phyloP scores from a whole-genome alignment of 1,140 invertebrate genomes.

The Neodiprion pinetum region DNA sequence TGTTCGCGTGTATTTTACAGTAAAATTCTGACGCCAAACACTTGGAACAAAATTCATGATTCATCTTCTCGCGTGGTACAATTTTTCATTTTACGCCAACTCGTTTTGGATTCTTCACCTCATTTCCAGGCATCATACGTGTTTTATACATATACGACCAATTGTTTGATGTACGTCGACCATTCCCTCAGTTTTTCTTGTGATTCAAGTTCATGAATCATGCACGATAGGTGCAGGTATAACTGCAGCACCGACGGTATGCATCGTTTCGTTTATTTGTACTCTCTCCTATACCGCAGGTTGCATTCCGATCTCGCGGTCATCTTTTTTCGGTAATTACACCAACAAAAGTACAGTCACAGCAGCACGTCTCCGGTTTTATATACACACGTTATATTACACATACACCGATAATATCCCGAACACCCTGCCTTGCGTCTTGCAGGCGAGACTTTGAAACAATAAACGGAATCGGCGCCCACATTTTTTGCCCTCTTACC shows the following conservation, averaged over 20 bases:
- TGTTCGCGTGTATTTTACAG: no score
- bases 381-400: no score
- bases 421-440: no score
- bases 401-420: no score
- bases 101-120: no score
- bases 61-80: no score
- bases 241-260: neutral
- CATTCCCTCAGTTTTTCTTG: neutral
- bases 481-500: neutral
- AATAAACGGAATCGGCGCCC: neutral
- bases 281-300: neutral
- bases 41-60: no score
- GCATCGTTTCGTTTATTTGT: slow-evolving; percentile 2
- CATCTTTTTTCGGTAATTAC: slow-evolving; percentile 2
- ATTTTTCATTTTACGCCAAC: no score
- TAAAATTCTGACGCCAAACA: no score
- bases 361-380: neutral
- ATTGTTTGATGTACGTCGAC: neutral
- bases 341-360: neutral
- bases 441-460: neutral
- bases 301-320: slow-evolving; percentile 9
- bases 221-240: neutral
- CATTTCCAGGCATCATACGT: no score
- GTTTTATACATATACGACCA: no score
- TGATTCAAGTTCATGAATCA: slow-evolving; percentile 14